Conservation (phyloP, 2,888 invertebrate genomes). For the Torymus tubicola region DNA sequence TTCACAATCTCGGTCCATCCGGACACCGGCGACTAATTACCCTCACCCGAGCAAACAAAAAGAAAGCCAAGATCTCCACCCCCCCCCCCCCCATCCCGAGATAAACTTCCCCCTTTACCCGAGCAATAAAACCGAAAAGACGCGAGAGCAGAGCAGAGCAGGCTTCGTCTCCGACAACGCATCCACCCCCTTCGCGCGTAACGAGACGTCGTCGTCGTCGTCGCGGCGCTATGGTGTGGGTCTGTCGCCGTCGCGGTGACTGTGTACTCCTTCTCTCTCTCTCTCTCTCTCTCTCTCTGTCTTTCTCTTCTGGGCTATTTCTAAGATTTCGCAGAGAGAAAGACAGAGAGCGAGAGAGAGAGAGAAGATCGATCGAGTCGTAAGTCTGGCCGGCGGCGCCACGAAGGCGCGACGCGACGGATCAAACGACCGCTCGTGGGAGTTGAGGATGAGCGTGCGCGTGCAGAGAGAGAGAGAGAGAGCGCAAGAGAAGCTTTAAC, state of each 20-base stretch:
- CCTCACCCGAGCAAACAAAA: too few relatives aligned
- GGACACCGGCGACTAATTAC: too few relatives aligned
- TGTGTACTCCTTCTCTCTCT: constrained; percentile 30
- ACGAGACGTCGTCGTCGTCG: not conserved
- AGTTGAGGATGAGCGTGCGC: not conserved
- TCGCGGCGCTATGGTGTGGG: not conserved
- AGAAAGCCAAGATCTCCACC: too few relatives aligned
- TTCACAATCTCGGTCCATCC: too few relatives aligned
- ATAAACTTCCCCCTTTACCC: not conserved
- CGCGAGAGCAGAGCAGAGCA: not conserved
- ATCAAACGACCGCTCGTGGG: constrained; percentile 58
- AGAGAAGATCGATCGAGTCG: constrained; percentile 64
- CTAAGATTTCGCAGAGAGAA: constrained; percentile 65
- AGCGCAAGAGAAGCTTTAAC: too few relatives aligned
- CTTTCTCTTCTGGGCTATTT: constrained; percentile 57
- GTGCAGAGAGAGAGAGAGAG: not conserved
- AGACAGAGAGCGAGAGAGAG: too few relatives aligned
- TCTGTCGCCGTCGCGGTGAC: constrained; percentile 33
- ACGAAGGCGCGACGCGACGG: constrained; percentile 63
- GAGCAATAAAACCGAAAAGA: constrained; percentile 13
- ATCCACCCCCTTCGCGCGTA: not conserved
- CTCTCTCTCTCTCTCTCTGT: too few relatives aligned
- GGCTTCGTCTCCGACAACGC: not conserved
- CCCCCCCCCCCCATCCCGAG: too few relatives aligned
- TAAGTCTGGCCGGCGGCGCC: constrained; percentile 64